Evolutionary conservation across 2,888 invertebrate genomes (phyloP), one percentile per base, ranked within the genome.

Genomic region (Heliothis peltigera): DNA sequence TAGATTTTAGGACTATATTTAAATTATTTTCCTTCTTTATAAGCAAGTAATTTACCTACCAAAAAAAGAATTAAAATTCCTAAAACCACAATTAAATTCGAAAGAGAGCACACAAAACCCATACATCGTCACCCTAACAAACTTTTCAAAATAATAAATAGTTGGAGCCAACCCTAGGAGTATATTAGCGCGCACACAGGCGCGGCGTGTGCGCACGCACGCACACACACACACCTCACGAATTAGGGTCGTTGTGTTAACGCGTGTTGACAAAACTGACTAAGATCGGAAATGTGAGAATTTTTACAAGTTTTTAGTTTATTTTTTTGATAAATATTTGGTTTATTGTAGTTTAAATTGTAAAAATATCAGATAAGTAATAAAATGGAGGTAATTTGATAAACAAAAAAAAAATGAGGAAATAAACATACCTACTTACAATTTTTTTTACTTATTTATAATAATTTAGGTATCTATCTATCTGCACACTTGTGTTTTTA

Each of bases 221-320:
- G 81, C 90, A 86, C 90, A 94, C 92, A 90, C 70, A 39, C 56
- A 44, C 69, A 71, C 39, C 57, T 84, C 84, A 87, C 91, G 92
- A 92, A 93, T 93, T 93, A 93, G 93, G 93, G 92, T 91, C 92
- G 80, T 85, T 90, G 90, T 90, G 91, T 86, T 83, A 77, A 82
- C 57, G 58, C 44, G 51, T 39, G 28, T 15, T 60, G 48, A 64
- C n/a, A 58, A 83, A 87, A 54, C 48, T 44, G 56, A 35, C 28
- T 84, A 90, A 84, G 80, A n/a, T 81, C 3, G 0, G 0, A 18
- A 74, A 64, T 75, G 65, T 18, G 12, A n/a, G 25, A 68, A 68
- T 78, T 79, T 71, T n/a, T 51, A 60, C 46, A 18, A 7, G 51
- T 32, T 49, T 43, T 10, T 18, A 22, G 5, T 18, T 22, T 4